Evolutionary conservation across 1,140 invertebrate genomes (phyloP), one percentile per base, ranked within the genome.

Genomic region (Bombus superbus): DNA sequence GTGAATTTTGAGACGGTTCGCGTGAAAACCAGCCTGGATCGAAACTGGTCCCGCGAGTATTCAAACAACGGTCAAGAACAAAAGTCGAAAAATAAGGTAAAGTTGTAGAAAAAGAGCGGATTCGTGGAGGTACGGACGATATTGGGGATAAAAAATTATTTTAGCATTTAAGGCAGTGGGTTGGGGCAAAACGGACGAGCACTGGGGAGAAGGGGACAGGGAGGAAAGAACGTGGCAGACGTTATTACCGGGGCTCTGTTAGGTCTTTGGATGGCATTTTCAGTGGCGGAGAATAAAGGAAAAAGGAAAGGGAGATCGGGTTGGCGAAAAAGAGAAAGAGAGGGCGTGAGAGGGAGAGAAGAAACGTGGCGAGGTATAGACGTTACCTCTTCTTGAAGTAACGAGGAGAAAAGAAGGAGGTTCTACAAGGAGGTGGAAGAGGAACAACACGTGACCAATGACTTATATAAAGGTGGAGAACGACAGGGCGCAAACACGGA

Each of bases 391-490:
- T 94, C 92, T 88, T 87, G 88, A 89, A 82, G 77, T 81, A 84
- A 85, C 76, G 73, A 81, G 88, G 86, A 85, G 88, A 88, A 81
- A 89, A 88, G 82, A 85, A 85, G 86, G 86, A 76, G 85, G 38
- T 47, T 28, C 47, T 8, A 0, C 28, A 28, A 77, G 66, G 85
- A 79, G 82, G 85, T 68, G 78, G 89, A 88, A 89, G 92, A 92
- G 93, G 94, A 86, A 92, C 79, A 89, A 93, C 94, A 95, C 94
- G 94, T 95, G 94, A 94, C 93, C 94, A 93, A 94, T 94, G 91
- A 93, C 92, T 94, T 94, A 94, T 95, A 95, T 95, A 95, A 95
- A 95, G 93, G 92, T 94, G 89, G 91, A 89, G 86, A 92, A 93
- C 93, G 92, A 91, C 93, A 92, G 92, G 92, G 92, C 89, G 91